Evolutionary conservation across 2,797 vertebrate genomes (phyloP), one percentile per base, ranked within the genome.

Genomic region (Benthosema pterotum): DNA sequence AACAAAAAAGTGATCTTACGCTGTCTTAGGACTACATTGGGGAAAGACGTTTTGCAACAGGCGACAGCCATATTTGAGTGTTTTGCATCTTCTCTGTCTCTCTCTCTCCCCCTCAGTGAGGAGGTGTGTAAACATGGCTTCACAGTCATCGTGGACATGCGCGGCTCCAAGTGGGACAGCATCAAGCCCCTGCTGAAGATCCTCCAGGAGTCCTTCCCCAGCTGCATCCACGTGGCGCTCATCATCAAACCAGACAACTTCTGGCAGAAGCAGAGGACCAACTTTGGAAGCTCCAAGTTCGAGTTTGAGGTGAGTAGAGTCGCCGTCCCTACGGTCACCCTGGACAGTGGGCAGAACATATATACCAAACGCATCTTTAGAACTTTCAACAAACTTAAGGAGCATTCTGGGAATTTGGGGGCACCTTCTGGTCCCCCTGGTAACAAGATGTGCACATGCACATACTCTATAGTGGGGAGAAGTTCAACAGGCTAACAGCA

Each of bases 111-210:
- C 45, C 8, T 79, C 83, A 99, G 97, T 6, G 97, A 99, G 88
- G 97, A 98, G 77, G 96, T 97, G 42, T 96, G 94, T 88, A 95
- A 95, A 85, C 93, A 97, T 85, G 97, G 97, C 80, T 99, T 99
- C 92, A 99, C 97, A 0, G 97, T 99, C 86, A 98, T 99, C 57
- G 96, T 99, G 93, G 97, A 99, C 93, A 99, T 99, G 96, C 97
- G 97, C 22, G 96, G 97, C 63, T 99, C 97, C 75, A 99, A 99
- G 82, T 99, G 97, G 97, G 97, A 99, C 91, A 97, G 96, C 78
- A 99, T 99, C 88, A 98, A 98, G 77, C 97, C 97, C 15, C 92
- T 99, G 74, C 91, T 99, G 89, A 99, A 99, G 93, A 98, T 97
- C 86, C 90, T 99, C 53, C 97, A 99, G 83, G 97, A 99, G 84